Evolutionary conservation across 2,888 invertebrate species (phyloP).

Genomic region (Athrips mouffetella): DNA sequence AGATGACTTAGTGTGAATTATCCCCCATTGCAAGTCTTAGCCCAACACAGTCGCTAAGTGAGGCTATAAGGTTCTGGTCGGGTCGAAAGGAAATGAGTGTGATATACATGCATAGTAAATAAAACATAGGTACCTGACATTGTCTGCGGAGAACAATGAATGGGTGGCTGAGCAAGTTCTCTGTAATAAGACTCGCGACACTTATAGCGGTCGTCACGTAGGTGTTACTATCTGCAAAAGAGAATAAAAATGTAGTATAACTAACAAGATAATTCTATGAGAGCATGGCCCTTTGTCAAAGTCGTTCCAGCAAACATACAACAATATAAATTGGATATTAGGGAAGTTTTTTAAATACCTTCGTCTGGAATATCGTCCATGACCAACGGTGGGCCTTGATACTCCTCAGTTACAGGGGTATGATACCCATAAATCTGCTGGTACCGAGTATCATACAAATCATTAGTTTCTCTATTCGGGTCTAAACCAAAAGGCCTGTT

Average conservation of each 20-base stretch:
- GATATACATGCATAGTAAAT: neutral
- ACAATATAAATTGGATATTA: too few species aligned
- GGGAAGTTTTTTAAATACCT: slow-evolving; percentile 39
- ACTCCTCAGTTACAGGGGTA: slow-evolving; percentile 69
- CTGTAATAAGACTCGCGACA: slow-evolving; percentile 90
- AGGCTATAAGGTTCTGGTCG: too few species aligned
- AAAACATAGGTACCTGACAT: slow-evolving; percentile 88
- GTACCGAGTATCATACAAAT: slow-evolving; percentile 70
- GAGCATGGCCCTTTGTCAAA: too few species aligned
- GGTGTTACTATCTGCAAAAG: slow-evolving; percentile 67
- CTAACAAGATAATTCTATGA: too few species aligned
- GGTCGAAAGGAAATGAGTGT: slow-evolving; percentile 7
- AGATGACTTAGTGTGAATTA: too few species aligned
- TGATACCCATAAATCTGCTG: slow-evolving; percentile 73
- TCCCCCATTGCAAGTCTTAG: too few species aligned
- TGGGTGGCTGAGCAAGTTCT: slow-evolving; percentile 95
- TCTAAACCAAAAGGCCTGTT: slow-evolving; percentile 68
- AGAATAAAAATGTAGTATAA: neutral
- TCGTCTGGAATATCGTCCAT: slow-evolving; percentile 68
- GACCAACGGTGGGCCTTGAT: slow-evolving; percentile 70
- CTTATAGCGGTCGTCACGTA: slow-evolving; percentile 90
- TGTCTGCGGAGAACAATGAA: slow-evolving; percentile 94
- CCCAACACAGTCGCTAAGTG: too few species aligned
- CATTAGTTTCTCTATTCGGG: slow-evolving; percentile 65
- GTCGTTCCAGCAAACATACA: too few species aligned